Evolutionary conservation across 2,113 vertebrate genomes (phyloP).

Genomic region (Anarrhichthys ocellatus): DNA sequence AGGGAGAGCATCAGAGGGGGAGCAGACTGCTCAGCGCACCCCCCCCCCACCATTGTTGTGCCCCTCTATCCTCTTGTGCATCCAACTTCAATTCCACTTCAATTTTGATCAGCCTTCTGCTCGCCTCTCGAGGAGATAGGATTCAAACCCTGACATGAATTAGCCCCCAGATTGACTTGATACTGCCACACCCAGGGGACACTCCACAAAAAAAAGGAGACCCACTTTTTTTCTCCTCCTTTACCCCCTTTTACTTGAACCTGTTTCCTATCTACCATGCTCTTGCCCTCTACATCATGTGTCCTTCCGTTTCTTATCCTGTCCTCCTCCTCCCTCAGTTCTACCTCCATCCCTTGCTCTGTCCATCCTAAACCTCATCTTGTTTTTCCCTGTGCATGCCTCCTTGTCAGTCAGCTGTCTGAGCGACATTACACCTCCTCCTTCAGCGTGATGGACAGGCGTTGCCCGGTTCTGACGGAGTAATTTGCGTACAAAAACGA

Average conservation of each 20-base stretch:
- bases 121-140: slow-evolving; percentile 93
- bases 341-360: slow-evolving; percentile 42
- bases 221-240: slow-evolving; percentile 46
- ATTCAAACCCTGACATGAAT: slow-evolving; percentile 95
- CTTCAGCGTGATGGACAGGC: slow-evolving; percentile 80
- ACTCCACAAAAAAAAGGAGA: slow-evolving; percentile 80
- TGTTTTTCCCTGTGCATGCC: slow-evolving; percentile 73
- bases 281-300: slow-evolving; percentile 61
- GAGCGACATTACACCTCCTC: slow-evolving; percentile 78
- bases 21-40: slow-evolving; percentile 16
- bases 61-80: slow-evolving; percentile 87
- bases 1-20: slow-evolving; percentile 69
- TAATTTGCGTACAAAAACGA: slow-evolving; percentile 88
- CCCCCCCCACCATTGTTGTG: slow-evolving; percentile 83
- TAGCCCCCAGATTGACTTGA: slow-evolving; percentile 94
- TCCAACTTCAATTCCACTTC: slow-evolving; percentile 99
- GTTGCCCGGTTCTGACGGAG: slow-evolving; percentile 85
- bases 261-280: slow-evolving; percentile 55
- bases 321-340: slow-evolving; percentile 40
- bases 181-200: slow-evolving; percentile 89
- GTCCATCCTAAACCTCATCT: slow-evolving; percentile 63
- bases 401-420: slow-evolving; percentile 89
- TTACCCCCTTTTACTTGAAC: slow-evolving; percentile 51
- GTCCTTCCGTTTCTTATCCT: slow-evolving; percentile 63
- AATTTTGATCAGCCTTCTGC: slow-evolving; percentile 97